A percentile compares a stretch with the other conserved stretches of the same genome.
phyloP scores from a whole-genome alignment of 1,140 invertebrate genomes.

The Papilio helenus region DNA sequence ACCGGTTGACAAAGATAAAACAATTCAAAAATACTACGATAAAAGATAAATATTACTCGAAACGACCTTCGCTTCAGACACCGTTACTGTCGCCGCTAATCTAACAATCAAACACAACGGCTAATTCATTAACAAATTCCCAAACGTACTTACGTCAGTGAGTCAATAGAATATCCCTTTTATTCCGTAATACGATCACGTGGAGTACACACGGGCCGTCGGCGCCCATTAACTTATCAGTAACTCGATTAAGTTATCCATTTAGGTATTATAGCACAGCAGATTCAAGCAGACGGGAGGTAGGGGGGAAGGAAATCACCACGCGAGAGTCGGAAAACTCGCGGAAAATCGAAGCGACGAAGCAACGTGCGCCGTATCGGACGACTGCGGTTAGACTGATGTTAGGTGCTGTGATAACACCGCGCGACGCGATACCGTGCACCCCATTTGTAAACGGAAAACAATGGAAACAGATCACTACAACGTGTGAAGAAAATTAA shows the following conservation, averaged over 20 bases:
- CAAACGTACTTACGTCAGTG: slow-evolving; percentile 65
- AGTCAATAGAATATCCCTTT: slow-evolving; percentile 64
- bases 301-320: slow-evolving; percentile 42
- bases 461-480: slow-evolving; percentile 65
- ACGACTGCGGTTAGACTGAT: slow-evolving; percentile 65
- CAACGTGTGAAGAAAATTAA: slow-evolving; percentile 22
- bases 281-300: slow-evolving; percentile 50
- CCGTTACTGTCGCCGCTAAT: slow-evolving; percentile 45
- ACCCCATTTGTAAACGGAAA: slow-evolving; percentile 67
- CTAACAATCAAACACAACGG: slow-evolving; percentile 45
- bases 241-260: slow-evolving; percentile 47
- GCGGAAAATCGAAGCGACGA: slow-evolving; percentile 54
- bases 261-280: slow-evolving; percentile 29
- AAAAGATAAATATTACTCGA: slow-evolving; percentile 62
- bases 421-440: slow-evolving; percentile 55
- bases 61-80: slow-evolving; percentile 55
- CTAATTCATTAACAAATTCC: slow-evolving; percentile 56
- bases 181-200: slow-evolving; percentile 68
- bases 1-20: slow-evolving; percentile 48
- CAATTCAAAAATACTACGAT: slow-evolving; percentile 52
- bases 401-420: slow-evolving; percentile 67
- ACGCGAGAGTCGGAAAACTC: slow-evolving; percentile 56
- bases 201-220: slow-evolving; percentile 56
- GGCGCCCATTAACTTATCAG: slow-evolving; percentile 65
- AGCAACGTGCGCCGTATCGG: slow-evolving; percentile 58